Base-by-base conservation (phyloP, 2,888 invertebrate species). In the Mesopsocus fuscifrons region DNA sequence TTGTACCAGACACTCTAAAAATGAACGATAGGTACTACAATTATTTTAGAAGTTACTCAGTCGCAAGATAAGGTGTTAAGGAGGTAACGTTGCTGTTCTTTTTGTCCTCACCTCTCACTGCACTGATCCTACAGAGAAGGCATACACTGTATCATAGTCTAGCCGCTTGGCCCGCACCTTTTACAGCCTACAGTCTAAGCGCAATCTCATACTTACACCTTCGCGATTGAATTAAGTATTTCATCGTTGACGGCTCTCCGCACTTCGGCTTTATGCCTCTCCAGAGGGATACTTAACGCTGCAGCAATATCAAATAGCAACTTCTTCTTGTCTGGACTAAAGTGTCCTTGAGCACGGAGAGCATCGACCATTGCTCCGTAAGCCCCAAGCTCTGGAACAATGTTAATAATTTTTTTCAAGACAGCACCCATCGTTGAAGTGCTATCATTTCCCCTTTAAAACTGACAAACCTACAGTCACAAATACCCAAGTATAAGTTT, bases 211-310 rank as follows among this genome's bases (percentile, higher is more conserved):
- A 67, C 75, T 73, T 69, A 91, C 91, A 79, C 78, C 59, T 88
- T 80, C 52, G 91, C 88, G 60, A 92, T 83, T 45, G 85, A 82
- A 51, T 79, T 74, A 52, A 91, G 67, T 60, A 80, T 74, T 60
- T 92, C 89, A 65, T 91, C 91, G 64, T 88, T 91, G 44, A 85
- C 80, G 54, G 85, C 91, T 61, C 91, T 72, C 53, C 91, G 72
- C 53, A 89, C 75, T 67, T 92, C 92, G 44, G 89, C 89, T 55
- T 83, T 77, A 64, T 92, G 91, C 53, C 92, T 71, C 62, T 92
- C 92, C 58, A 77, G 75, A 48, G 85, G 78, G 61, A 92, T 89
- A 63, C 85, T 84, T 60, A 81, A 72, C 57, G 75, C 71, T 59
- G 72, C 71, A 56, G 84, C 78, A 52, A 89, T 69, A 57, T 89